Evolutionary conservation across 2,888 invertebrate species (phyloP), one percentile per base, ranked within the genome.

Genomic region (Nycteola revayana): DNA sequence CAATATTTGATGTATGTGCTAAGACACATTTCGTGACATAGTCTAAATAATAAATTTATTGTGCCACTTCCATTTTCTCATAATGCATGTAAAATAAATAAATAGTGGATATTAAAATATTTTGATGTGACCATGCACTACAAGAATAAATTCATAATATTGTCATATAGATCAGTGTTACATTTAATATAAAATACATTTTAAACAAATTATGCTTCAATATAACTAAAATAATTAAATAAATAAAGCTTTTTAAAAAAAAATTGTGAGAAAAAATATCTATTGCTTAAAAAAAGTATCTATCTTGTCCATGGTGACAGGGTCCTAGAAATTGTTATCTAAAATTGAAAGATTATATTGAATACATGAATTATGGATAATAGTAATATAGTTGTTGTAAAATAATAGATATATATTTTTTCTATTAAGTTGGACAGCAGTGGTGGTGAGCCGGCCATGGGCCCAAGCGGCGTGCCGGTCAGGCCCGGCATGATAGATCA

Each of bases 391-490:
- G 62, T 75, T 79, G 75, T 78, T 79, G 71, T 72, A 54, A 60
- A 52, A 60, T 70, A 62, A 67, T 60, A 77, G 62, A 75, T 65
- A 68, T 79, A 72, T 75, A 76, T 81, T 72, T 78, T 77, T 74
- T 71, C 57, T 66, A 75, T 76, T 77, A 49, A 60, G 62, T 80
- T 74, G 66, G 63, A 59, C 42, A 52, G 55, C 41, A 40, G 43
- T 29, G 43, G 42, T 18, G 38, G 34, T 32, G 33, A 32, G 37
- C 7, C 7, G 21, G 7, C 21, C 2, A 26, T 7, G 25, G 26
- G 36, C 29, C 33, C 10, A 23, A 25, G 32, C 42, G 45, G 42
- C 36, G 45, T 49, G 49, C 40, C 53, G 52, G 47, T 43, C 55
- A 51, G 34, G 39, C 14, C n/a, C n/a, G n/a, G n/a, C n/a, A n/a